Conservation (phyloP, 2,113 vertebrate genomes). For the Carassius gibelio region DNA sequence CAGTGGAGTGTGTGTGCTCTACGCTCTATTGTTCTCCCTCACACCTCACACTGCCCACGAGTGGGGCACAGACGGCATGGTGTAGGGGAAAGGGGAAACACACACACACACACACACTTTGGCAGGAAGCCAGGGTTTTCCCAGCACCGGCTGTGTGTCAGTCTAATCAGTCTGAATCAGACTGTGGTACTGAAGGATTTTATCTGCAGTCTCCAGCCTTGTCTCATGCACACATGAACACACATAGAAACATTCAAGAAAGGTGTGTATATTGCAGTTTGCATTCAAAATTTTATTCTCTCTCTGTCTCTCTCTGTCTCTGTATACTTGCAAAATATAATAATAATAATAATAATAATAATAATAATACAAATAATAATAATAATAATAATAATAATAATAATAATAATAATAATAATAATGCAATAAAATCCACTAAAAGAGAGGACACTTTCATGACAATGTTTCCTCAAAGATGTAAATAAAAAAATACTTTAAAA, state of each 20-base stretch:
- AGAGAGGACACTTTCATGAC: neutral
- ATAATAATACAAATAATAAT: neutral
- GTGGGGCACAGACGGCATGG: conserved; percentile 63
- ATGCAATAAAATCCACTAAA: neutral
- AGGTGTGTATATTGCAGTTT: neutral
- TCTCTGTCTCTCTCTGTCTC: neutral
- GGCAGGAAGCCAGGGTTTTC: conserved; percentile 41
- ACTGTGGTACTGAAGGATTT: conserved; percentile 11
- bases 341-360: neutral
- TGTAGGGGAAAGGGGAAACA: conserved; percentile 39
- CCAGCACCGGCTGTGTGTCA: conserved; percentile 37
- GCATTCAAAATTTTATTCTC: neutral
- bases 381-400: neutral
- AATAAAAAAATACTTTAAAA: too few species aligned
- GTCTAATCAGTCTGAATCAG: conserved; percentile 26
- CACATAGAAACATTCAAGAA: neutral
- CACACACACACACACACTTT: conserved; percentile 24
- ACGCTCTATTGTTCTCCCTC: conserved; percentile 70
- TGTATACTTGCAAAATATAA: neutral
- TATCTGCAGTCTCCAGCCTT: conserved; percentile 22
- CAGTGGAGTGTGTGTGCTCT: conserved; percentile 65
- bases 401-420: neutral
- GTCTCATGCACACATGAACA: conserved; percentile 6
- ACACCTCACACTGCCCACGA: conserved; percentile 49
- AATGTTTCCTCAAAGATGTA: too few species aligned